Base-by-base conservation (phyloP, 2,113 vertebrate species). In the Oophaga pumilio region DNA sequence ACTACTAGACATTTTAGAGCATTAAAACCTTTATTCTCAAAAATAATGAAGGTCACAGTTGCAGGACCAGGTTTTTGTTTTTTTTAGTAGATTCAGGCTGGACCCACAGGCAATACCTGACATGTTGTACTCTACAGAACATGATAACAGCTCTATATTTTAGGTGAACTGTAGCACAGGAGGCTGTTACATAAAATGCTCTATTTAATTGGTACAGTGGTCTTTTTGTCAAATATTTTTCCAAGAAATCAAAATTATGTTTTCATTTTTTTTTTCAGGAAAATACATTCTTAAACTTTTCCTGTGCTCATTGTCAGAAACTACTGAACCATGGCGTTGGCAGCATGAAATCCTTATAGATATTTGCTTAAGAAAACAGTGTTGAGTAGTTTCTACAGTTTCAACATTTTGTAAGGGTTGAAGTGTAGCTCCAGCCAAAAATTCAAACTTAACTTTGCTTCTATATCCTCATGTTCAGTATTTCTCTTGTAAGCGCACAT, bases 241-340 rank as follows among this genome's bases (percentile, higher is more conserved):
- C 17, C 26, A 15, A 76, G 53, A 82, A 28, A 57, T 60, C 15
- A 57, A 68, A 86, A 50, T 53, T 13, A 69, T 49, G 62, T 79
- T 77, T 79, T 71, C 68, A 8, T 73, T 26, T 56, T 56, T 69
- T 71, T 59, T 66, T 76, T 86, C 49, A 64, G 28, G 28, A 66
- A 77, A 74, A 69, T 18, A 78, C 18, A 28, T 86, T 86, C 85
- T 64, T 66, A 20, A 43, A 85, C 60, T 68, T 79, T 73, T 85
- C 33, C 73, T 77, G 28, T 62, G 69, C 33, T 86, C 74, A 28
- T 86, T 86, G 26, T 86, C n/a, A 79, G 76, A 86, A 79, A 69
- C 76, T 28, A 80, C 85, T 86, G 85, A 86, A 86, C 85, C 85
- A 15, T 86, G 28, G 64, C 79, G 52, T 79, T 86, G 76, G 85